Conservation (phyloP, 2,888 invertebrate species). For the Drosophila rubida region DNA sequence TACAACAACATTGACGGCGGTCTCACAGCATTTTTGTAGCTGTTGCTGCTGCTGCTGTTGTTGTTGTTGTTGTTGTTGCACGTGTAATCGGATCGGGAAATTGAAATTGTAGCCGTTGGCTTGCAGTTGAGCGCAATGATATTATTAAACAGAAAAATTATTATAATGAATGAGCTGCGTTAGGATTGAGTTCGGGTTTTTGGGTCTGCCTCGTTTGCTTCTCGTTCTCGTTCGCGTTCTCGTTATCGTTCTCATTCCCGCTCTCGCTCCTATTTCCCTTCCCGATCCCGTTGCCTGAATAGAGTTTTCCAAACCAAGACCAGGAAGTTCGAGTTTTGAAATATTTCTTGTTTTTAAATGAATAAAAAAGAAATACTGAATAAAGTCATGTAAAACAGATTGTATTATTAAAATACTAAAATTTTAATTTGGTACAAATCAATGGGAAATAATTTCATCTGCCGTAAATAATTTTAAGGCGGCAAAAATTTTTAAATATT, state of each 20-base stretch:
- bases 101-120: slow-evolving; percentile 77
- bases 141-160: slow-evolving; percentile 76
- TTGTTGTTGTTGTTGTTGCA: slow-evolving; percentile 60
- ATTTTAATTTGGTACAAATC: too few species aligned
- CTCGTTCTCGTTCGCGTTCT: background rate
- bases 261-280: background rate
- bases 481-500: too few species aligned
- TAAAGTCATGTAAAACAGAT: too few species aligned
- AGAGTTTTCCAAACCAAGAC: slow-evolving; percentile 8
- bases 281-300: background rate
- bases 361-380: too few species aligned
- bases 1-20: slow-evolving; percentile 43
- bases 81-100: slow-evolving; percentile 77
- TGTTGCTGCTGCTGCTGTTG: slow-evolving; percentile 16
- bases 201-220: slow-evolving; percentile 20
- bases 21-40: slow-evolving; percentile 56
- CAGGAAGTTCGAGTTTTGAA: background rate
- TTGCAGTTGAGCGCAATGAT: slow-evolving; percentile 78
- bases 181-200: slow-evolving; percentile 39
- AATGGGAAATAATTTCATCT: too few species aligned
- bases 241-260: background rate
- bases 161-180: slow-evolving; percentile 75
- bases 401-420: too few species aligned
- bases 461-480: too few species aligned
- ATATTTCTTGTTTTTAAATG: too few species aligned